Base-by-base conservation (phyloP, 2,797 vertebrate species). In the Tangara arthus region DNA sequence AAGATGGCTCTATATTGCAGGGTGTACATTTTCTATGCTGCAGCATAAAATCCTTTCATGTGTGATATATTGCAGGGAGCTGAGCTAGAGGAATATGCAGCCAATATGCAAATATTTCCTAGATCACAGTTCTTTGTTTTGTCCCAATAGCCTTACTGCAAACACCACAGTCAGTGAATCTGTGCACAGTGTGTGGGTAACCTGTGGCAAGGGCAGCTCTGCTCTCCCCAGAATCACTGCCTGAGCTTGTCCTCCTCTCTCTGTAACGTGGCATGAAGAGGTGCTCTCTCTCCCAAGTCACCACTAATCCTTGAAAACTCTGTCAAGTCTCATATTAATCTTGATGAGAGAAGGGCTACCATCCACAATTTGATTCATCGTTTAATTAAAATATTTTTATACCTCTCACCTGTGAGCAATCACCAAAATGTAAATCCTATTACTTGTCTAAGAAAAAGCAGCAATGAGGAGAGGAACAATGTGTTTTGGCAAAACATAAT, bases 1-100 rank as follows among this genome's bases (percentile, higher is more conserved):
- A 92, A 91, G 90, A 66, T 90, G 72, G 26, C 69, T 90, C 77
- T 37, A 5, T 80, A 56, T 52, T 73, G 56, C 64, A 87, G 90
- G 37, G 21, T 68, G 35, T 42, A 21, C 13, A 73, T 82, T 76
- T 92, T 78, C 75, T 44, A 3, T 60, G 14, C 22, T 22, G 32
- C 56, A n/a, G 17, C 26, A 11, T 57, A 35, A 81, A 87, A 86
- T 78, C 52, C 21, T 84, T 82, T 69, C 21, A 21, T 17, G 7
- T 15, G 15, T 73, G 77, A 72, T 46, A 9, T 9, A 53, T 59
- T 79, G 37, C 65, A 81, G 59, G 69, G 55, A 86, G 55, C 59
- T 83, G 46, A 93, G 52, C 66, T 44, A 79, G 59, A 81, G 63
- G 52, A 68, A 70, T 56, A 66, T 72, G 47, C 63, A 88, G 73